A percentile compares a stretch with the other conserved stretches of the same genome.
These are phyloP conservation scores for Scaptodrosophila lebanonensis DNA, from an alignment of 1,140 invertebrate genomes.

Conservation along the genomic window DNA sequence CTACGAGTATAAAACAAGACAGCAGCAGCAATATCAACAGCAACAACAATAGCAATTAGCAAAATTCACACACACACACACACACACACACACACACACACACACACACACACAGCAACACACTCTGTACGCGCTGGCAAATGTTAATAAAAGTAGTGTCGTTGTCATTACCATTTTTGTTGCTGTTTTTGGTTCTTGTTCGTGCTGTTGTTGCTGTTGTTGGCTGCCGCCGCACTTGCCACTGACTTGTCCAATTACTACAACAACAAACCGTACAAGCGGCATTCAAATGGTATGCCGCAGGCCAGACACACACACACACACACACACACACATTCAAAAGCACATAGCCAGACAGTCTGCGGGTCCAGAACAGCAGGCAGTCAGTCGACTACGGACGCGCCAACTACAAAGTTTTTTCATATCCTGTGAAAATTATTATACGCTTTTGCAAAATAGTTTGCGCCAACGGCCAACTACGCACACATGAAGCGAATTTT, in stretches of 20 bases:
- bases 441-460: constrained; percentile 69
- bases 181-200: constrained; percentile 9
- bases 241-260: constrained; percentile 71
- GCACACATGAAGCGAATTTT: too few relatives aligned
- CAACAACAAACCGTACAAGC: constrained; percentile 46
- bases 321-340: constrained; percentile 9
- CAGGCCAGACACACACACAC: constrained; percentile 43
- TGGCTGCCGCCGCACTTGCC: constrained; percentile 55
- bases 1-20: constrained; percentile 46
- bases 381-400: constrained; percentile 43
- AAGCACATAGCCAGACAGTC: not conserved
- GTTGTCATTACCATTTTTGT: constrained; percentile 19
- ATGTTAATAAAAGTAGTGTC: constrained; percentile 58
- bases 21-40: constrained; percentile 18
- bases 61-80: constrained; percentile 50
- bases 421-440: constrained; percentile 74
- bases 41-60: constrained; percentile 53
- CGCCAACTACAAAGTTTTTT: constrained; percentile 68
- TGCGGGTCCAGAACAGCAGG: constrained; percentile 25
- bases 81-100: constrained; percentile 13
- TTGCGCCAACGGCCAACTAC: constrained; percentile 42
- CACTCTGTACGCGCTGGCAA: constrained; percentile 19
- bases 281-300: constrained; percentile 66
- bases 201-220: constrained; percentile 22
- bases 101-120: constrained; percentile 7